phyloP scores from a whole-genome alignment of 2,888 invertebrate genomes.

The Drosophila multiciliata region DNA sequence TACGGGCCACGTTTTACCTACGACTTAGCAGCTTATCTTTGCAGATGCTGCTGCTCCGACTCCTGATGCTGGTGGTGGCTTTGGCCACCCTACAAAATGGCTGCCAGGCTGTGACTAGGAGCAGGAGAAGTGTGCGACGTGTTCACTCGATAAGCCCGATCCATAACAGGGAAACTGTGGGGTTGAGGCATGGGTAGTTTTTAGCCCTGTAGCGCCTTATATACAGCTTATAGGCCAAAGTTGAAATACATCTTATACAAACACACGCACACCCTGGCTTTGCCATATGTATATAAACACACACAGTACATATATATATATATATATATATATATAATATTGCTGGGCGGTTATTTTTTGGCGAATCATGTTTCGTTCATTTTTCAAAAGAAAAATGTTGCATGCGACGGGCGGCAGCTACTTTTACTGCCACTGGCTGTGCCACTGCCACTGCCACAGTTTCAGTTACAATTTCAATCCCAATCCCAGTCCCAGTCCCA shows the following conservation, averaged over 20 bases:
- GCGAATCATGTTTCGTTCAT: slow-evolving; percentile 82
- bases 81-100: slow-evolving; percentile 63
- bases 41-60: slow-evolving; percentile 15
- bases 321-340: slow-evolving; percentile 25
- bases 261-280: slow-evolving; percentile 13
- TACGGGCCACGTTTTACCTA: slow-evolving; percentile 29
- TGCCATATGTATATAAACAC: slow-evolving; percentile 9
- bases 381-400: slow-evolving; percentile 82
- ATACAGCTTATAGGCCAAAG: slow-evolving; percentile 74
- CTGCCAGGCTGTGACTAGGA: slow-evolving; percentile 34
- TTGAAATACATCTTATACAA: slow-evolving; percentile 58
- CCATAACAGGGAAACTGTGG: slow-evolving; percentile 32
- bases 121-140: background rate
- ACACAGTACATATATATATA: background rate
- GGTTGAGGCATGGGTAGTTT: slow-evolving; percentile 15
- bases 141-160: slow-evolving; percentile 55
- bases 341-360: slow-evolving; percentile 59
- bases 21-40: slow-evolving; percentile 33
- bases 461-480: slow-evolving; percentile 35
- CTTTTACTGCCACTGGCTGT: slow-evolving; percentile 73
- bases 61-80: slow-evolving; percentile 42
- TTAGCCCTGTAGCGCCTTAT: slow-evolving; percentile 23
- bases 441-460: slow-evolving; percentile 52
- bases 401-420: slow-evolving; percentile 75
- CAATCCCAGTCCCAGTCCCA: slow-evolving; percentile 3